Evolutionary conservation across 2,797 vertebrate genomes (phyloP).

Genomic region (Ciconia nigra): DNA sequence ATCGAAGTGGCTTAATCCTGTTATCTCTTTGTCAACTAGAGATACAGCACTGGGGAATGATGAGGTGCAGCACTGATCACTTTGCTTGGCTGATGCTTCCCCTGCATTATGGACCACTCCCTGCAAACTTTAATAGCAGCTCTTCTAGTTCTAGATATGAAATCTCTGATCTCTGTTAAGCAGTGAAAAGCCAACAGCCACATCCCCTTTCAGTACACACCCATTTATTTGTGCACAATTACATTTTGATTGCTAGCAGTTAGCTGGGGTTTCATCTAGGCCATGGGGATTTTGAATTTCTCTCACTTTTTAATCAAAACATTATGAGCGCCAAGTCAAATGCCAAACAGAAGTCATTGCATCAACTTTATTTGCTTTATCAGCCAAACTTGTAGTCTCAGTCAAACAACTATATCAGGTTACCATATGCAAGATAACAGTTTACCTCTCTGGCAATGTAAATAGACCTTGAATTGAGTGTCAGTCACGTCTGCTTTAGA

Average conservation of each 20-base stretch:
- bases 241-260: background rate
- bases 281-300: background rate
- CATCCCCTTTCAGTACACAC: background rate
- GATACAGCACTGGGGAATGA: background rate
- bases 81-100: background rate
- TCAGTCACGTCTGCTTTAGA: background rate
- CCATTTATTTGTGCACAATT: background rate
- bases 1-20: background rate
- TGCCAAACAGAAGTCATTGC: background rate
- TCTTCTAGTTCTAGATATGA: background rate
- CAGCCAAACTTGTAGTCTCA: background rate
- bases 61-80: background rate
- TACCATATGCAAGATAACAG: background rate
- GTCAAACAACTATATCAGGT: background rate
- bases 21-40: background rate
- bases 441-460: background rate
- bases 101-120: background rate
- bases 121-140: background rate
- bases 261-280: background rate
- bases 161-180: background rate
- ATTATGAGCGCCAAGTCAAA: background rate
- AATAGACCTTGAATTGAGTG: background rate
- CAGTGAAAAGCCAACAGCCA: background rate
- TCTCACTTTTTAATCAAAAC: background rate
- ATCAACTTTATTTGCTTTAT: background rate